phyloP scores from a whole-genome alignment of 2,113 vertebrate genomes.

The Melanerpes aurifrons region DNA sequence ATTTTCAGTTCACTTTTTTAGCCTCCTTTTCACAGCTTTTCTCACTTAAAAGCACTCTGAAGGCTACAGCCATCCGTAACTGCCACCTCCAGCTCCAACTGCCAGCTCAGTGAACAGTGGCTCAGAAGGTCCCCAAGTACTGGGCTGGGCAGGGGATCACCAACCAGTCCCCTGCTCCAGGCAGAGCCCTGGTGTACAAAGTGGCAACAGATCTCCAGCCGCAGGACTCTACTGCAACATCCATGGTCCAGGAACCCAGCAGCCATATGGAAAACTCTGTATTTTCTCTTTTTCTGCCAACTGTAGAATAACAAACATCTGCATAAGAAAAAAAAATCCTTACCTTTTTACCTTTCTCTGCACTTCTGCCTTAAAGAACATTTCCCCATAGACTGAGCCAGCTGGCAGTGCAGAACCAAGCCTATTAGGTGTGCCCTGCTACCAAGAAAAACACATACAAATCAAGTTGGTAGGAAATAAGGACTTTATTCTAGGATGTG shows the following conservation, averaged over 20 bases:
- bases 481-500: constrained; percentile 54
- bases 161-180: background rate
- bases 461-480: background rate
- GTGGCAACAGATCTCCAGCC: background rate
- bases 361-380: constrained; percentile 22
- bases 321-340: background rate
- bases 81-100: background rate
- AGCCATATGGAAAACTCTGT: background rate
- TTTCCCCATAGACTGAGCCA: constrained; percentile 25
- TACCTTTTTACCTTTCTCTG: constrained; percentile 37
- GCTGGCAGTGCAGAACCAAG: background rate
- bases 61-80: rapidly evolving
- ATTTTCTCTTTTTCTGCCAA: background rate
- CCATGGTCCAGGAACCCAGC: background rate
- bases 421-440: rapidly evolving
- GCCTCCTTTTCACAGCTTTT: background rate
- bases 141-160: background rate
- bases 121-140: background rate
- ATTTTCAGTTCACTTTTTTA: background rate
- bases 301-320: background rate
- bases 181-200: background rate
- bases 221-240: background rate
- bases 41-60: background rate
- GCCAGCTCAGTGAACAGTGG: rapidly evolving
- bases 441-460: constrained; percentile 28